Conservation (phyloP, 2,888 invertebrate species). For the Noctua janthe region DNA sequence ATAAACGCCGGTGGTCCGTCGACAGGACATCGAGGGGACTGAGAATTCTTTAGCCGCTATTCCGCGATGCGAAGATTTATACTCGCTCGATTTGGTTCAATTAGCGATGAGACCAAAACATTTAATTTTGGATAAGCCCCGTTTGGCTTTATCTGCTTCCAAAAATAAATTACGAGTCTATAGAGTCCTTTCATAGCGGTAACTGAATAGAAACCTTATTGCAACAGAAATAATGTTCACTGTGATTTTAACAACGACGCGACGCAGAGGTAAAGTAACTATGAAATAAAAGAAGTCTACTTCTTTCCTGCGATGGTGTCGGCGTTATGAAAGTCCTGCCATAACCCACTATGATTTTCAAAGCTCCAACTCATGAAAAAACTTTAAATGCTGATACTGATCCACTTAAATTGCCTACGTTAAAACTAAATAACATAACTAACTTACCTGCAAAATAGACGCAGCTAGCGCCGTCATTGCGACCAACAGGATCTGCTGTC, state of each 20-base stretch:
- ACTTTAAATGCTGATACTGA: background rate
- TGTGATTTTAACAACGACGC: background rate
- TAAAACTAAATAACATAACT: no score
- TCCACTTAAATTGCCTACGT: no score
- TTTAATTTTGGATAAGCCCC: background rate
- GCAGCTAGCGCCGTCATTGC: slow-evolving; percentile 90
- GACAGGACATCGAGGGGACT: background rate
- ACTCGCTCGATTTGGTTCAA: background rate
- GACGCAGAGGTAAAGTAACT: background rate
- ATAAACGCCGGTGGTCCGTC: background rate
- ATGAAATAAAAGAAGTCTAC: background rate
- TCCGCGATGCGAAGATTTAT: background rate
- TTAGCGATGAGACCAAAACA: background rate
- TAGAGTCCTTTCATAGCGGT: background rate
- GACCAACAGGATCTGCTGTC: slow-evolving; percentile 88
- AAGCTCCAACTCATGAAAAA: background rate
- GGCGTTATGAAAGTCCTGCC: background rate
- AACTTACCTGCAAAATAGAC: slow-evolving; percentile 90
- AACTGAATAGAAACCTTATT: background rate
- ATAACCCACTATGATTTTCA: background rate
- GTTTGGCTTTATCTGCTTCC: background rate
- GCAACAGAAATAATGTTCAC: background rate
- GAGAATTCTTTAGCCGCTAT: background rate
- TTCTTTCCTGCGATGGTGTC: no score
- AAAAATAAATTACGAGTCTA: background rate